Conservation (phyloP, 2,113 vertebrate genomes). For the Athene cunicularia region DNA sequence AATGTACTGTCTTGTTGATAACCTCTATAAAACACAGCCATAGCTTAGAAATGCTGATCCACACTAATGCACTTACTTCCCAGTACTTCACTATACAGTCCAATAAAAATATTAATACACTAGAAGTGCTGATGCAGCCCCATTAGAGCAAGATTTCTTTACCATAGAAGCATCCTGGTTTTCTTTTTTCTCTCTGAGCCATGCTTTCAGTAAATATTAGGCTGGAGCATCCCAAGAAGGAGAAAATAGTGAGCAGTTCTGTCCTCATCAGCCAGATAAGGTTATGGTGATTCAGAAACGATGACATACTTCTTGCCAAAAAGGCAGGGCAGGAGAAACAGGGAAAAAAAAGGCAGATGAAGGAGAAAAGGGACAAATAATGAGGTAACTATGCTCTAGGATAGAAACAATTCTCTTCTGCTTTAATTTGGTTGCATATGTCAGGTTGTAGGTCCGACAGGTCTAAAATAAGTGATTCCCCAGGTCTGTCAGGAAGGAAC, state of each 20-base stretch:
- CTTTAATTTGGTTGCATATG: neutral
- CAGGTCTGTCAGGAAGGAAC: neutral
- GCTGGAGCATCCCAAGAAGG: neutral
- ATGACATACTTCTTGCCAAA: neutral
- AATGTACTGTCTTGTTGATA: constrained; percentile 16
- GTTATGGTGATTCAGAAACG: neutral
- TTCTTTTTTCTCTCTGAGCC: constrained; percentile 5
- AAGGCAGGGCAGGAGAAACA: neutral
- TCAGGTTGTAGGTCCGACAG: neutral
- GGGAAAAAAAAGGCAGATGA: neutral
- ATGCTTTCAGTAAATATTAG: neutral
- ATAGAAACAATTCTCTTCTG: neutral
- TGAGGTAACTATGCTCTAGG: neutral
- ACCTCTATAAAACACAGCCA: constrained; percentile 39
- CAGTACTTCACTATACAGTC: neutral
- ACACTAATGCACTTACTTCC: constrained; percentile 28
- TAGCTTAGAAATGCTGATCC: constrained; percentile 42
- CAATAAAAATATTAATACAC: constrained; percentile 61
- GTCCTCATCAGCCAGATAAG: neutral
- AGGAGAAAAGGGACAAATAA: neutral
- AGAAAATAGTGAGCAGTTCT: neutral
- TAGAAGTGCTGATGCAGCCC: constrained; percentile 45
- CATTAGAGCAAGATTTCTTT: constrained; percentile 15
- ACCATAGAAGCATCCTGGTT: neutral
- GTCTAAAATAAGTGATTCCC: neutral